A percentile compares a stretch with the other conserved stretches of the same genome.
Conservation (phyloP, 2,113 vertebrate genomes). For the Parus major region DNA sequence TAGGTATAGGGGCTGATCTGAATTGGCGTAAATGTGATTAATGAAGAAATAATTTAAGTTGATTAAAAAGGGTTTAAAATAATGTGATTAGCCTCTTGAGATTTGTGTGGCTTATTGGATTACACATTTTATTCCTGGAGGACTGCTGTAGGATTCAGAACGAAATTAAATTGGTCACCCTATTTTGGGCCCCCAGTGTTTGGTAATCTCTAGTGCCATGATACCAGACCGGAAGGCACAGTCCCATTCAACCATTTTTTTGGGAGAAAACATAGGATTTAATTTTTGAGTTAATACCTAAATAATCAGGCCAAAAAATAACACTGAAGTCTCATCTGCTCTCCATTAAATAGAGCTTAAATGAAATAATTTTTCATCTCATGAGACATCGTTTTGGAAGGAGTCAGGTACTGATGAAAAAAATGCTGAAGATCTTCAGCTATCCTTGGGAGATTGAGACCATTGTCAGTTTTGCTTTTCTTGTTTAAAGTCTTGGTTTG, state of each 20-base stretch:
- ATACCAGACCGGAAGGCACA: neutral
- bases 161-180: constrained; percentile 23
- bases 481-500: neutral
- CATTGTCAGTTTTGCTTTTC: neutral
- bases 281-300: neutral
- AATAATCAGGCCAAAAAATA: neutral
- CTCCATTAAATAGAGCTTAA: neutral
- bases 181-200: neutral
- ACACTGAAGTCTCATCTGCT: neutral
- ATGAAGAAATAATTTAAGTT: constrained; percentile 54
- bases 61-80: constrained; percentile 58
- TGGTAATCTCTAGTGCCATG: neutral
- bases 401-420: neutral
- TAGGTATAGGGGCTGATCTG: neutral
- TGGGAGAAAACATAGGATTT: neutral
- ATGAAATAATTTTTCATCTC: neutral
- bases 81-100: constrained; percentile 45
- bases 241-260: rapidly evolving
- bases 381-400: neutral
- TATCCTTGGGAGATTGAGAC: neutral
- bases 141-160: constrained; percentile 16
- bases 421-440: neutral
- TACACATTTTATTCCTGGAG: constrained; percentile 40
- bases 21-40: constrained; percentile 19
- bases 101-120: constrained; percentile 58